These are phyloP conservation scores for Diprion similis DNA, from an alignment of 1,140 invertebrate genomes.

Conservation along the genomic window DNA sequence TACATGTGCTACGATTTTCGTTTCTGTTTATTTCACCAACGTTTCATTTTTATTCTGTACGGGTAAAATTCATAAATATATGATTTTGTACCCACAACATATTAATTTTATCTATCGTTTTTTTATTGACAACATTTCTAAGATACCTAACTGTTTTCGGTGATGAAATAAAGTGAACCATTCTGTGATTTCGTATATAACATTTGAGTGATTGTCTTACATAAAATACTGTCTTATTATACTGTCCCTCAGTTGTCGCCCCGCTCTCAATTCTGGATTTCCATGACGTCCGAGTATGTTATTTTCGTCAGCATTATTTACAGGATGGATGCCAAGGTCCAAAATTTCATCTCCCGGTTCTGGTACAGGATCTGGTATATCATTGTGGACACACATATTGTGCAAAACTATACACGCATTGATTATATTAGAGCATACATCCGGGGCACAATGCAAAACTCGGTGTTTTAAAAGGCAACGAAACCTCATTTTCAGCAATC, in stretches of 20 bases:
- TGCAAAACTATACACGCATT: conserved; percentile 33
- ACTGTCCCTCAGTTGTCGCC: not conserved
- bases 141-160: no score
- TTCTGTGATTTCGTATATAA: no score
- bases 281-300: not conserved
- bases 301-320: not conserved
- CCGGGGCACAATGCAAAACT: conserved; percentile 27
- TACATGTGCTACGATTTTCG: no score
- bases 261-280: not conserved
- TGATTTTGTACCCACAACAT: no score
- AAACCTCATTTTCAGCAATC: conserved; percentile 30
- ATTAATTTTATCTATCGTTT: no score
- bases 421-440: conserved; percentile 26
- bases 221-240: not conserved
- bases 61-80: no score
- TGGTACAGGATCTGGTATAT: not conserved
- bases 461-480: conserved; percentile 32
- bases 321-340: not conserved
- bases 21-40: no score
- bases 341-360: not conserved
- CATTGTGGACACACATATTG: conserved; percentile 29
- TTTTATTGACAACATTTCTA: no score
- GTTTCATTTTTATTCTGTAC: no score
- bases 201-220: no score
- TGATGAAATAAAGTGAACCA: no score